Conservation (phyloP, 2,797 vertebrate species). For the Liasis olivaceus region DNA sequence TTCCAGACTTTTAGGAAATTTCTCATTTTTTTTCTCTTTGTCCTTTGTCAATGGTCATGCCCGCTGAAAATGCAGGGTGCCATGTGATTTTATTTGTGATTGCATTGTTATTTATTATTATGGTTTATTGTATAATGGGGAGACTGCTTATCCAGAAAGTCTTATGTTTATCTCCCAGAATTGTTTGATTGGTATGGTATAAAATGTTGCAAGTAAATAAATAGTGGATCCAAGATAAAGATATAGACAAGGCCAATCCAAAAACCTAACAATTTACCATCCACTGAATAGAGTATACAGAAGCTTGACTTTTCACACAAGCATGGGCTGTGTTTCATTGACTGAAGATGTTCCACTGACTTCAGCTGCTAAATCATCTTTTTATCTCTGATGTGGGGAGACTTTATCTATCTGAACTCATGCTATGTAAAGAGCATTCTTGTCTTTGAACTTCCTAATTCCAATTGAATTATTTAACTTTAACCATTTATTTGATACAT, state of each 20-base stretch:
- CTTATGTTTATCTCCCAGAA: not conserved
- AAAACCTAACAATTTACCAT: not conserved
- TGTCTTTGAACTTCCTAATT: not conserved
- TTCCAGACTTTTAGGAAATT: not conserved
- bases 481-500: not conserved
- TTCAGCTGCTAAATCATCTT: not conserved
- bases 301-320: not conserved
- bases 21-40: not conserved
- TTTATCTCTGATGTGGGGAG: not conserved
- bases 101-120: not conserved
- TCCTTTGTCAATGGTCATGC: not conserved
- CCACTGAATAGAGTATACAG: not conserved
- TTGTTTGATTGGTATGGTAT: not conserved
- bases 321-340: not conserved
- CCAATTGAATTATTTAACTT: not conserved
- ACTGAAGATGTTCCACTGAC: not conserved
- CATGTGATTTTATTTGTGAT: not conserved
- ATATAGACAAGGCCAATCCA: not conserved
- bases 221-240: not conserved
- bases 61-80: not conserved
- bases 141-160: not conserved
- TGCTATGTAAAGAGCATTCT: not conserved
- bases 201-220: not conserved
- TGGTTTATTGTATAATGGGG: not conserved
- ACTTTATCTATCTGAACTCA: not conserved